Evolutionary conservation across 2,113 vertebrate genomes (phyloP), one percentile per base, ranked within the genome.

Genomic region (Gulo gulo): DNA sequence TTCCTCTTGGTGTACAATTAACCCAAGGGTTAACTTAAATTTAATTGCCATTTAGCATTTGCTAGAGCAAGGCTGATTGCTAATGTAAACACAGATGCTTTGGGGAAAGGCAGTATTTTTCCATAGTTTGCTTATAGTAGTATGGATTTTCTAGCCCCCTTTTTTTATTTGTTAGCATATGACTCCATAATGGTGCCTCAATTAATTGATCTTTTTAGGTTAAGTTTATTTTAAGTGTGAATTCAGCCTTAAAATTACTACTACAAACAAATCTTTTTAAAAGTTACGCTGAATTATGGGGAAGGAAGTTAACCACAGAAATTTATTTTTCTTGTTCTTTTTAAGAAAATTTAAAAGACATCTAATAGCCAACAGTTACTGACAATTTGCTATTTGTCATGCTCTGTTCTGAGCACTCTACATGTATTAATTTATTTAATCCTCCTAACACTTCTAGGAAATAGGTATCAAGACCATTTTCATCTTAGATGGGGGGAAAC

Each of bases 31-130:
- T 76, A 94, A 88, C 91, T 86, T 63, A 96, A 80, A 94, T 84
- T 92, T 97, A 96, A 93, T 96, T 79, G 76, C 29, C 45, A 42
- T 57, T 93, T 85, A 91, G 71, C 31, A 55, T 21, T 96, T 92
- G 78, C 59, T 93, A 78, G 84, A 91, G 50, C 34, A 96, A 67
- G 21, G 26, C 63, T 85, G 57, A 85, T 95, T 65, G 59, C 42
- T 6, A 78, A 16, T 52, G 23, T 31, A 20, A 36, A 21, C 63
- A 91, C 42, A 93, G 65, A 61, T 18, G 20, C 50, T 97, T 93
- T 67, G 11, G 84, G 61, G 16, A 74, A 34, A 91, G 13, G 59
- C 63, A 24, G 10, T 24, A 63, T 86, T 91, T 91, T 85, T 50
- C 50, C 81, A 76, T 12, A 88, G 20, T 57, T 34, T 59, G 83